A percentile compares a stretch with the other conserved stretches of the same genome.
These are phyloP conservation scores for Melangyna quadrimaculata DNA, from an alignment of 2,888 invertebrate genomes.

Conservation along the genomic window DNA sequence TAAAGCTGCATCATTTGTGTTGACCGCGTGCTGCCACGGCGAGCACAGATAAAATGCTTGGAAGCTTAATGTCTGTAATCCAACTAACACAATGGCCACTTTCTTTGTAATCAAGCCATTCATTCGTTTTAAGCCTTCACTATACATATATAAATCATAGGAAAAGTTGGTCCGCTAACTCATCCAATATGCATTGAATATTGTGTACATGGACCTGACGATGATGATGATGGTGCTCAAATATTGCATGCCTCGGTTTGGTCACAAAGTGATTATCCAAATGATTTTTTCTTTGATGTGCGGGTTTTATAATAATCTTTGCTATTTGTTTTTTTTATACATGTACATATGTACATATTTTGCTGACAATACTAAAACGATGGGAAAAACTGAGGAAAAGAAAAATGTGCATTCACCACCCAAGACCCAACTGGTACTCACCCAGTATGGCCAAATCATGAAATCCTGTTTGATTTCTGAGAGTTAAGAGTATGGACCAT, in stretches of 20 bases:
- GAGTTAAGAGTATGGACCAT: conserved; percentile 2
- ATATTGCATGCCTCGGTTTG: conserved; percentile 23
- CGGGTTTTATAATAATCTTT: conserved; percentile 48
- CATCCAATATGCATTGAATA: conserved; percentile 15
- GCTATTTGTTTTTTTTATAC: not conserved
- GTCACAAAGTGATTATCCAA: conserved; percentile 51
- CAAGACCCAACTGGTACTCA: conserved; percentile 43
- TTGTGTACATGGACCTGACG: not conserved
- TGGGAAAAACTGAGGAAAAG: conserved; percentile 41
- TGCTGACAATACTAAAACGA: conserved; percentile 21
- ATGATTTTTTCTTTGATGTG: conserved; percentile 20
- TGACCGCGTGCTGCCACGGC: not conserved
- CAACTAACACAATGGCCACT: conserved; percentile 54
- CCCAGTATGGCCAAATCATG: conserved; percentile 23
- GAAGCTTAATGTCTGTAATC: conserved; percentile 43
- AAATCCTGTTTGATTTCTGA: conserved; percentile 39
- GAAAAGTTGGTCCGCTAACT: conserved; percentile 28
- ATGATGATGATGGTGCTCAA: conserved; percentile 11
- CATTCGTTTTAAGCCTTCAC: conserved; percentile 7
- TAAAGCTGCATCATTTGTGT: conserved; percentile 18
- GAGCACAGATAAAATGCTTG: not conserved
- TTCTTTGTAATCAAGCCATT: conserved; percentile 61
- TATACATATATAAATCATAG: conserved; percentile 39
- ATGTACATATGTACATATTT: not conserved
- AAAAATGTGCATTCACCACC: conserved; percentile 49